Evolutionary conservation across 1,140 invertebrate species (phyloP).

Genomic region (Euwallacea similis): DNA sequence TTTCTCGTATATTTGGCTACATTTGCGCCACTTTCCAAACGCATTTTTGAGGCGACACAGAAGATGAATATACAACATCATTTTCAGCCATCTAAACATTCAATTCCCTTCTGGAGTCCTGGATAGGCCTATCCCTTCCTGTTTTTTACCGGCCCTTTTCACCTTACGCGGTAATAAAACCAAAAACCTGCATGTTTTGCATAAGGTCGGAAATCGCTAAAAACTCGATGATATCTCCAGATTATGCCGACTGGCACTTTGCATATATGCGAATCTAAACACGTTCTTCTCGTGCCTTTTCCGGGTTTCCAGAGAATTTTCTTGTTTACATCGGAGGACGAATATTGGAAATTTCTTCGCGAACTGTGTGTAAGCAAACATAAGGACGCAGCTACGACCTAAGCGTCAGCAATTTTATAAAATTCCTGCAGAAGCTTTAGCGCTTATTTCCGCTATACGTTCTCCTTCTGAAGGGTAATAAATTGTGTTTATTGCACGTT

Average conservation of each 20-base stretch:
- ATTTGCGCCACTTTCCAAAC: too few relatives aligned
- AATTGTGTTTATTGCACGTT: background rate
- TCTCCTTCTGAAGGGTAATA: background rate
- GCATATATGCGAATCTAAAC: background rate
- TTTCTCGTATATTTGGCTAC: too few relatives aligned
- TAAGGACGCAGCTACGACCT: background rate
- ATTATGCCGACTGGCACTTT: background rate
- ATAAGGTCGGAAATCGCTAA: background rate
- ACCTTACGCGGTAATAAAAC: too few relatives aligned
- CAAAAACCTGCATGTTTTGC: too few relatives aligned
- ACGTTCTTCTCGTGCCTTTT: background rate
- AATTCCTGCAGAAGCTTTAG: background rate
- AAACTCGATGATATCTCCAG: background rate
- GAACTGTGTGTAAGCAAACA: conserved; percentile 5
- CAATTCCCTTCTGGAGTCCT: too few relatives aligned
- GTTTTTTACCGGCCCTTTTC: too few relatives aligned
- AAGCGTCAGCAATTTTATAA: conserved; percentile 4
- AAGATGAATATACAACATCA: too few relatives aligned
- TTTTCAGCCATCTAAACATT: too few relatives aligned
- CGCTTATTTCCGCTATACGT: background rate
- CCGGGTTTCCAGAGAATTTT: background rate
- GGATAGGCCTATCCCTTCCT: too few relatives aligned
- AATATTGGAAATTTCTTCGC: conserved; percentile 2
- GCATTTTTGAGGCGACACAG: too few relatives aligned
- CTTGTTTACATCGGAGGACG: conserved; percentile 2